Percentiles rank a stretch among this genome's conserved stretches.
These are phyloP conservation scores for Oxytorus armatus DNA, from an alignment of 2,888 invertebrate species.

Conservation along the genomic window DNA sequence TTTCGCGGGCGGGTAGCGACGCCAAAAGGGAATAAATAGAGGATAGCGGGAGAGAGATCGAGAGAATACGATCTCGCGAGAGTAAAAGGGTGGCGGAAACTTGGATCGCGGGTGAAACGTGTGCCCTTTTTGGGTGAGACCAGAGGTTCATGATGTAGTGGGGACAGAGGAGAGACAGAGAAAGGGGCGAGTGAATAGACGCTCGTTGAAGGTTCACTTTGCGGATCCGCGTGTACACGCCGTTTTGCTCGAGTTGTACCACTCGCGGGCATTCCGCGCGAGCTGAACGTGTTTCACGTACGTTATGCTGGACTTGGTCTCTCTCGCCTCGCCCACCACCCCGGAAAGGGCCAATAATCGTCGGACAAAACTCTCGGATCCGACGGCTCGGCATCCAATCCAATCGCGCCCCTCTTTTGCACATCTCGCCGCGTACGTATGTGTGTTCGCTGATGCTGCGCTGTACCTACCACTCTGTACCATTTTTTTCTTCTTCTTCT, in stretches of 20 bases:
- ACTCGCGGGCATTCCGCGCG: conserved; percentile 42
- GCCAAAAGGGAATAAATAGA: conserved; percentile 21
- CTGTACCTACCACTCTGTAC: conserved; percentile 9
- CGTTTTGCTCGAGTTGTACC: conserved; percentile 34
- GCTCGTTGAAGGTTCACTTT: conserved; percentile 45
- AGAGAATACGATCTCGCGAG: no score
- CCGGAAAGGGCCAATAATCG: conserved; percentile 77
- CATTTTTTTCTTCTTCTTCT: conserved; percentile 2
- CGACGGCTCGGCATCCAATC: conserved; percentile 73
- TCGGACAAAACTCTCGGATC: conserved; percentile 71
- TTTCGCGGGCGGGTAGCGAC: neutral
- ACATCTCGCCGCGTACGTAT: neutral
- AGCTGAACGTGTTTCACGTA: conserved; percentile 4
- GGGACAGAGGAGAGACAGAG: conserved; percentile 37
- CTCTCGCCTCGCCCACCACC: conserved; percentile 77
- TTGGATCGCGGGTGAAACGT: conserved; percentile 40
- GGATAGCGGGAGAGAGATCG: neutral
- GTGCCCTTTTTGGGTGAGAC: conserved; percentile 38
- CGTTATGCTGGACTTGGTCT: conserved; percentile 66
- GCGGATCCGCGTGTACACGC: conserved; percentile 36
- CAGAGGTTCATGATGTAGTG: conserved; percentile 2
- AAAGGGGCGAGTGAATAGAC: conserved; percentile 52
- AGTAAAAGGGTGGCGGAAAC: conserved; percentile 25
- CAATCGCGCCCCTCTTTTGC: conserved; percentile 66
- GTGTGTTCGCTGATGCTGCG: conserved; percentile 35